These are phyloP conservation scores for Adelphocoris suturalis DNA, from an alignment of 2,888 invertebrate genomes.

Conservation along the genomic window DNA sequence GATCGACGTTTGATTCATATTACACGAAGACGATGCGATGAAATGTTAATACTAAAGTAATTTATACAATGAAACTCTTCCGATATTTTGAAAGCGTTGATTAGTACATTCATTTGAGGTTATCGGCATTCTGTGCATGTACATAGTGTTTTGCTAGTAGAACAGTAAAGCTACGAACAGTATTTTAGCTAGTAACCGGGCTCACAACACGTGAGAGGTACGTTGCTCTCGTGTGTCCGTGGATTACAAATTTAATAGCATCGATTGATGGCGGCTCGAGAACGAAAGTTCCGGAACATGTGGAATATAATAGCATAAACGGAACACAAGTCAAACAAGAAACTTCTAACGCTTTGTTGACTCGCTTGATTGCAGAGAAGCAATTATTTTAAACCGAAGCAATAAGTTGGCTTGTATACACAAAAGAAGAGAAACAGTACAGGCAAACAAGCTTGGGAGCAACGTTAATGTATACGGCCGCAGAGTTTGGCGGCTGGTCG, in stretches of 20 bases:
- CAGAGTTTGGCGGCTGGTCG: not conserved
- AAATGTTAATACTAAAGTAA: too few relatives aligned
- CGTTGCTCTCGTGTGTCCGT: too few relatives aligned
- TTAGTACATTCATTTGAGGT: too few relatives aligned
- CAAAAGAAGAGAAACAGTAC: not conserved
- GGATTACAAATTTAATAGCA: not conserved
- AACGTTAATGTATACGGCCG: not conserved
- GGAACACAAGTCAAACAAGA: slow-evolving; percentile 11
- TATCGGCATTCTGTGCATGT: too few relatives aligned
- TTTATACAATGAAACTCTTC: too few relatives aligned
- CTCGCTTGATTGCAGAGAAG: not conserved
- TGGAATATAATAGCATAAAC: not conserved
- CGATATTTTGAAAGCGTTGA: too few relatives aligned
- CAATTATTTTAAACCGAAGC: not conserved
- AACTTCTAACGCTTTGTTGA: not conserved
- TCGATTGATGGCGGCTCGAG: not conserved
- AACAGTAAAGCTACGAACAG: too few relatives aligned
- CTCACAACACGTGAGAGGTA: too few relatives aligned
- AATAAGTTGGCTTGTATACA: not conserved
- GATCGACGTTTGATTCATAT: too few relatives aligned
- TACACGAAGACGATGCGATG: too few relatives aligned
- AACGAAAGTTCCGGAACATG: not conserved
- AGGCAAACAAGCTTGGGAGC: slow-evolving; percentile 1
- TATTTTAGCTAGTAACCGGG: too few relatives aligned
- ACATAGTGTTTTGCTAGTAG: too few relatives aligned